Percentiles rank a stretch among this genome's conserved stretches.
phyloP scores from a whole-genome alignment of 1,140 invertebrate species.

The Trachymyrmex septentrionalis region DNA sequence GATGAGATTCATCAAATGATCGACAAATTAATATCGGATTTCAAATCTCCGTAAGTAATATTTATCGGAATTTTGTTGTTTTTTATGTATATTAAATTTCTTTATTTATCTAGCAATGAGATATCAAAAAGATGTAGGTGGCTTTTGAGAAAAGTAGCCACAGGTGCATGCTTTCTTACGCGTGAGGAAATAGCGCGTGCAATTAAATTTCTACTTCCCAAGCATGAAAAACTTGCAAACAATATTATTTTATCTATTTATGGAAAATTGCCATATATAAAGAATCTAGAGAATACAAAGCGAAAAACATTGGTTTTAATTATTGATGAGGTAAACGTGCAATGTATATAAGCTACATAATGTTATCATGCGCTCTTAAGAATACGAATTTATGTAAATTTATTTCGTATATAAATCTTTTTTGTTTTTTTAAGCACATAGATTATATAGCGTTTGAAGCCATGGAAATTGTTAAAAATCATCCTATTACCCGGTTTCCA shows the following conservation, averaged over 20 bases:
- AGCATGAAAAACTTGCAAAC: conserved; percentile 85
- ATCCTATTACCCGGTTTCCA: conserved; percentile 91
- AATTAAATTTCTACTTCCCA: conserved; percentile 82
- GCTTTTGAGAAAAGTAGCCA: conserved; percentile 86
- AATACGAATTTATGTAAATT: conserved; percentile 47
- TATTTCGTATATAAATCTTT: conserved; percentile 42
- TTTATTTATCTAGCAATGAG: conserved; percentile 75
- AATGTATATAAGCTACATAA: not conserved
- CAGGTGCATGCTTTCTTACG: conserved; percentile 79
- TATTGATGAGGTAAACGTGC: conserved; percentile 88
- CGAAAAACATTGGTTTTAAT: conserved; percentile 89
- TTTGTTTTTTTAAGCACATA: conserved; percentile 87
- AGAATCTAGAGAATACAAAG: conserved; percentile 84
- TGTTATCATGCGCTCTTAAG: not conserved
- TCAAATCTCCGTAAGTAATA: conserved; percentile 84
- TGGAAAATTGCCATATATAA: conserved; percentile 81
- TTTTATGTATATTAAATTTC: conserved; percentile 52
- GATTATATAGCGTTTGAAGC: conserved; percentile 93
- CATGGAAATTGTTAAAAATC: conserved; percentile 88
- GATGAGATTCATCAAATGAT: conserved; percentile 83
- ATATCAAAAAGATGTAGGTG: conserved; percentile 83
- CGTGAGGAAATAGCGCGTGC: conserved; percentile 85
- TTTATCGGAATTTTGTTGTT: conserved; percentile 13
- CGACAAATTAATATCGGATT: conserved; percentile 84
- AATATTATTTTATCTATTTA: conserved; percentile 83